Percentiles rank a stretch among this genome's conserved stretches.
Conservation (phyloP, 2,797 vertebrate genomes). For the Eupleurogrammus muticus region DNA sequence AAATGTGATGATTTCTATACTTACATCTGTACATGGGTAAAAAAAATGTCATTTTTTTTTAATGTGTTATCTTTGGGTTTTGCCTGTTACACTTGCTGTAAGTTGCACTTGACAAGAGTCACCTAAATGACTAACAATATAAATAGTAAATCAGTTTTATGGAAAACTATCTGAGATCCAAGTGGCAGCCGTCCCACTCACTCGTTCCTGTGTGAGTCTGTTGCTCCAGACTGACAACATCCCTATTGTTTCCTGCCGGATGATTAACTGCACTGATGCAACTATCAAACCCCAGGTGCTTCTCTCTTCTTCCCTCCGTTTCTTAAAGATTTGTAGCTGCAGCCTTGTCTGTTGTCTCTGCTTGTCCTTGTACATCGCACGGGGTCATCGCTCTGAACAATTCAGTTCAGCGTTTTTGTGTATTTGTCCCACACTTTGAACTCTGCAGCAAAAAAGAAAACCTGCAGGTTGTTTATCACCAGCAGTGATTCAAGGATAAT, state of each 20-base stretch:
- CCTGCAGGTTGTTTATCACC: conserved; percentile 36
- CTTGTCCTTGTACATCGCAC: neutral
- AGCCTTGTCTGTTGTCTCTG: neutral
- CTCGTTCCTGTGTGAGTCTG: conserved; percentile 73
- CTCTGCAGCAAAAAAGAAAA: neutral
- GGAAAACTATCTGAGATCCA: conserved; percentile 38
- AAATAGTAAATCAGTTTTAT: conserved; percentile 34
- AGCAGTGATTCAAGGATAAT: conserved; percentile 21
- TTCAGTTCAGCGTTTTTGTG: neutral
- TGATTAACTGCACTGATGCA: conserved; percentile 68
- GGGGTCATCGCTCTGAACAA: neutral
- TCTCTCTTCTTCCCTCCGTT: conserved; percentile 6
- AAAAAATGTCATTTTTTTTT: neutral
- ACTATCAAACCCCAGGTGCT: conserved; percentile 54
- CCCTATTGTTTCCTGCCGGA: conserved; percentile 79
- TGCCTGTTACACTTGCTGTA: conserved; percentile 7
- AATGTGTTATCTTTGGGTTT: neutral
- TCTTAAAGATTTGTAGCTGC: neutral
- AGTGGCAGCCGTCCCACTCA: conserved; percentile 66
- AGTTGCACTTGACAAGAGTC: neutral
- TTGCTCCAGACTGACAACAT: conserved; percentile 66
- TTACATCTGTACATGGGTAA: neutral
- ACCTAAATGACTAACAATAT: conserved; percentile 11
- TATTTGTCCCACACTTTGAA: neutral
- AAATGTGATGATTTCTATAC: neutral